phyloP scores from a whole-genome alignment of 1,140 invertebrate genomes.

The fruit fly (Drosophila melanogaster) region DNA sequence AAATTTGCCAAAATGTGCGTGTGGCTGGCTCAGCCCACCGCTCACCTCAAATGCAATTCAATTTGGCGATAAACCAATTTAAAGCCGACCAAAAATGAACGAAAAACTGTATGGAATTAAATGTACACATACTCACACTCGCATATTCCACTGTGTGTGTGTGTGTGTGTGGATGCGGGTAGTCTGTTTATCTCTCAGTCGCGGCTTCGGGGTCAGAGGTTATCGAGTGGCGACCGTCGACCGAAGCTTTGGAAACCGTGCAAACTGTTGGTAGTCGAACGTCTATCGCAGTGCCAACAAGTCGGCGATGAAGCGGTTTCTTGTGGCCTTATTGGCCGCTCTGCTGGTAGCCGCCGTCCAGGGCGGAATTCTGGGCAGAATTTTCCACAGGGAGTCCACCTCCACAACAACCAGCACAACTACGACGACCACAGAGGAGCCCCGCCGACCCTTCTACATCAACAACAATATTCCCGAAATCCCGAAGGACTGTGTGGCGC shows the following conservation, averaged over 20 bases:
- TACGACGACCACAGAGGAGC: constrained; percentile 30
- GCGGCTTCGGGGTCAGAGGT: constrained; percentile 27
- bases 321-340: constrained; percentile 6
- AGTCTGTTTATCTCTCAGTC: constrained; percentile 11
- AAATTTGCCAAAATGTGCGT: constrained; percentile 55
- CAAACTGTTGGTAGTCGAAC: constrained; percentile 17
- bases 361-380: constrained; percentile 29
- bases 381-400: constrained; percentile 37
- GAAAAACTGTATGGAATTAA: constrained; percentile 15
- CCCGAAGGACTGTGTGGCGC: constrained; percentile 40
- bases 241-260: constrained; percentile 6
- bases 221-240: constrained; percentile 31
- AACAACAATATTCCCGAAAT: constrained; percentile 68
- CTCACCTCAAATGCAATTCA: constrained; percentile 38
- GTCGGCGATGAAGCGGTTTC: constrained; percentile 53
- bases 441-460: constrained; percentile 35
- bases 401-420: constrained; percentile 24
- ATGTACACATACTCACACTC: not conserved
- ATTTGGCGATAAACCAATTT: constrained; percentile 57
- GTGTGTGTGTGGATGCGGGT: constrained; percentile 1
- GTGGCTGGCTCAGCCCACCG: not conserved
- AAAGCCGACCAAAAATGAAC: constrained; percentile 36
- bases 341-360: constrained; percentile 14
- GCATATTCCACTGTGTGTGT: not conserved
- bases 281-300: constrained; percentile 23